Percentiles rank a stretch among this genome's conserved stretches.
Conservation (phyloP, 2,797 vertebrate species). For the Cichlasoma orientale region DNA sequence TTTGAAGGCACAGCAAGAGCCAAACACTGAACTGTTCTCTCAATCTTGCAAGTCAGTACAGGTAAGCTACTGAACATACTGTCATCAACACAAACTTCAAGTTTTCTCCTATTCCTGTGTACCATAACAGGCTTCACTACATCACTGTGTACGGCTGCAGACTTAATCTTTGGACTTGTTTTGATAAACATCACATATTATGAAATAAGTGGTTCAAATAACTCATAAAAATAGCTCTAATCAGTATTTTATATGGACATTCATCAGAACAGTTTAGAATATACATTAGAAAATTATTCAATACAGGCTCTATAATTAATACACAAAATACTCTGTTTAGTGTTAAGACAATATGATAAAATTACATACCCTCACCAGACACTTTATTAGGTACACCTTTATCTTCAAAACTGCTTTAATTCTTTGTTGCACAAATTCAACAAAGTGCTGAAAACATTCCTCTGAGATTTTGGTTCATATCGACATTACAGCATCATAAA, state of each 20-base stretch:
- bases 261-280: not conserved
- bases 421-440: not conserved
- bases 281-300: not conserved
- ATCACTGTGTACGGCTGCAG: not conserved
- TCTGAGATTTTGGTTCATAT: not conserved
- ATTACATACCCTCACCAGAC: not conserved
- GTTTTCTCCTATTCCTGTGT: not conserved
- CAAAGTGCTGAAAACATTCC: not conserved
- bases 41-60: not conserved
- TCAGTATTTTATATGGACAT: not conserved
- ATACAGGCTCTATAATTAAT: not conserved
- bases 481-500: not conserved
- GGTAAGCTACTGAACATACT: not conserved
- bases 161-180: not conserved
- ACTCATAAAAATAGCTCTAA: not conserved
- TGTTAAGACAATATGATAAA: not conserved
- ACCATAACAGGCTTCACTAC: not conserved
- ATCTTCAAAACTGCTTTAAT: not conserved
- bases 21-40: not conserved
- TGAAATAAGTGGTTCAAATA: not conserved
- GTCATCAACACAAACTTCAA: not conserved
- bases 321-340: not conserved
- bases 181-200: not conserved
- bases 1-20: not conserved
- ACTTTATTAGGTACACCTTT: not conserved